phyloP scores from a whole-genome alignment of 2,113 vertebrate genomes.

The Semnornis frantzii region DNA sequence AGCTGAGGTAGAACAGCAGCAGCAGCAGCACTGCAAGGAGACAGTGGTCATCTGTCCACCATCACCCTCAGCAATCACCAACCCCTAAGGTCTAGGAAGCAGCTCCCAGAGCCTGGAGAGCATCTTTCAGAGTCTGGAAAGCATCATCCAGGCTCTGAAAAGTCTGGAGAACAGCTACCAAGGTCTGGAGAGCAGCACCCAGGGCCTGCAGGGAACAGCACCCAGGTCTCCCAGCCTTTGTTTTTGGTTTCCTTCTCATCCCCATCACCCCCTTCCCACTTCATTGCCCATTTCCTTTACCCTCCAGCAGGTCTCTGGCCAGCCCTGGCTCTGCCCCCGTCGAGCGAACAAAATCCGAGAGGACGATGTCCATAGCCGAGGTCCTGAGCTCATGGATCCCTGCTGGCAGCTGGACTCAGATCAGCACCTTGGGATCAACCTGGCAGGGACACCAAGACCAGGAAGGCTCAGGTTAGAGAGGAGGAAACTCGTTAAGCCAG shows the following conservation, averaged over 20 bases:
- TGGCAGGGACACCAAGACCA: not conserved
- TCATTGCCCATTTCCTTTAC: conserved; percentile 52
- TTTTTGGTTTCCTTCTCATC: not conserved
- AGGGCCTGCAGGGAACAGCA: no score
- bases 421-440: conserved; percentile 40
- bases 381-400: conserved; percentile 88
- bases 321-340: conserved; percentile 97
- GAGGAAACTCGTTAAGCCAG: not conserved
- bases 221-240: no score
- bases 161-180: no score
- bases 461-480: not conserved
- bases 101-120: no score
- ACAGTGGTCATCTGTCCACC: no score
- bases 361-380: conserved; percentile 95
- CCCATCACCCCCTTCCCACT: accelerated
- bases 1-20: no score
- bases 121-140: no score
- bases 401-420: conserved; percentile 11
- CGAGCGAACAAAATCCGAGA: conserved; percentile 97
- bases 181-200: no score
- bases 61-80: no score
- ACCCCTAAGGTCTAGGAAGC: no score
- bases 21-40: no score
- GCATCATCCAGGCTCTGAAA: no score
- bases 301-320: conserved; percentile 94